Evolutionary conservation across 64 coral and sea anemone species (phyloP), one percentile per base, ranked within the genome.

Genomic region (Anthopleura sola): DNA sequence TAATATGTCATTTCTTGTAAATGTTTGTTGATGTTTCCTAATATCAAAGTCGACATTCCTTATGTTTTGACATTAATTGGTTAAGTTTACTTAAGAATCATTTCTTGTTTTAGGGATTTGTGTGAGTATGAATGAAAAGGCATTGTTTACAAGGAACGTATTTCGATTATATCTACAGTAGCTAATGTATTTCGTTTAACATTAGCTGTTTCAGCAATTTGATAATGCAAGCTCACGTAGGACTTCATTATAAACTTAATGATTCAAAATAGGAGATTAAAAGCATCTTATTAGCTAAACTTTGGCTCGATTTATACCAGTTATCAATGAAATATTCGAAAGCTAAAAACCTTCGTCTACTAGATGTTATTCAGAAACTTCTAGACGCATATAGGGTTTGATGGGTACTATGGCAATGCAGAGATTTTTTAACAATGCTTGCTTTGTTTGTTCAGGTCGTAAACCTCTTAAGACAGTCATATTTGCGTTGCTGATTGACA

Each of bases 51-150:
- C 20, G 24, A 48, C n/a, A 60, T 26, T 32, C 20, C 15, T 29
- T 29, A 49, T 56, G 36, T 77, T 68, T 54, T 68, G 85, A 54
- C 36, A 86, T 86, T 33, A 29, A 48, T 36, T 54, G 29, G 10
- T 31, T 36, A 86, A 37, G 36, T 29, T 86, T 40, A 16, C 8
- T 23, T 75, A 75, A 86, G 60, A 71, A 15, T 34, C 23, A 71
- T 29, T 71, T 71, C 66, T 71, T 71, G 66, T 71, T 34, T 29
- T 15, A 12, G 14, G 28, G n/a, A 32, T 32, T 71, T 71, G 5
- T 32, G 31, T 71, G 66, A 33, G 34, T 71, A 34, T 34, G 12
- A 17, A 71, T 34, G 60, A 36, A 71, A 62, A 62, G 24, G 15
- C 26, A 31, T 15, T 71, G 29, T 71, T 36, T 71, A 62, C 54